Evolutionary conservation across 2,113 vertebrate genomes (phyloP).

Genomic region (Orcinus orca): DNA sequence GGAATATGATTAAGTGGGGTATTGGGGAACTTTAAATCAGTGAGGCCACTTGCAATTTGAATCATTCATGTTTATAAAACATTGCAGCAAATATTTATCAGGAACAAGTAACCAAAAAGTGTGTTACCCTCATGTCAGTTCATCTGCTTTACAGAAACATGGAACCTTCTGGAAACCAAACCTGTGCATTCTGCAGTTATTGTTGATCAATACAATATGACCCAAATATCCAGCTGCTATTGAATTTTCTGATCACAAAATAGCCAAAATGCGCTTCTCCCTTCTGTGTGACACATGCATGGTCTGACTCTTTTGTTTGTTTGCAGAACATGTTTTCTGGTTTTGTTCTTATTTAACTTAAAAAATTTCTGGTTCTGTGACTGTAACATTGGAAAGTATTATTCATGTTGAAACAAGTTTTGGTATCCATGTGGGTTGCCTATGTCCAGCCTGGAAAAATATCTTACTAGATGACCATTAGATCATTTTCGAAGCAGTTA

Average conservation of each 20-base stretch:
- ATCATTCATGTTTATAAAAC: background rate
- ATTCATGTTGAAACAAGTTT: background rate
- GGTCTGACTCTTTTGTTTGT: background rate
- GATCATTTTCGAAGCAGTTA: background rate
- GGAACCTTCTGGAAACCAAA: background rate
- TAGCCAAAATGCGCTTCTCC: background rate
- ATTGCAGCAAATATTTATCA: background rate
- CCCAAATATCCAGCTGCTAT: background rate
- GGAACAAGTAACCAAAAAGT: background rate
- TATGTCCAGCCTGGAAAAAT: background rate
- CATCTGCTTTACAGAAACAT: background rate
- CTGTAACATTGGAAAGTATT: background rate
- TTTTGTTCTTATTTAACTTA: background rate
- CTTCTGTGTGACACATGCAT: background rate
- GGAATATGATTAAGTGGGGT: background rate
- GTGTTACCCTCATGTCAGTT: background rate
- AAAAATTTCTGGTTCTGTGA: background rate
- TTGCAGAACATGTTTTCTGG: background rate
- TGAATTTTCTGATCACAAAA: background rate
- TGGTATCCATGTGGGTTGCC: background rate
- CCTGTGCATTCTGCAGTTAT: background rate
- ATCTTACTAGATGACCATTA: background rate
- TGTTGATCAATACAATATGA: background rate
- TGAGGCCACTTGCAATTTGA: background rate
- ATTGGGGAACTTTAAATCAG: background rate